Conservation (phyloP, 2,113 vertebrate genomes). For the Oxyruncus cristatus region DNA sequence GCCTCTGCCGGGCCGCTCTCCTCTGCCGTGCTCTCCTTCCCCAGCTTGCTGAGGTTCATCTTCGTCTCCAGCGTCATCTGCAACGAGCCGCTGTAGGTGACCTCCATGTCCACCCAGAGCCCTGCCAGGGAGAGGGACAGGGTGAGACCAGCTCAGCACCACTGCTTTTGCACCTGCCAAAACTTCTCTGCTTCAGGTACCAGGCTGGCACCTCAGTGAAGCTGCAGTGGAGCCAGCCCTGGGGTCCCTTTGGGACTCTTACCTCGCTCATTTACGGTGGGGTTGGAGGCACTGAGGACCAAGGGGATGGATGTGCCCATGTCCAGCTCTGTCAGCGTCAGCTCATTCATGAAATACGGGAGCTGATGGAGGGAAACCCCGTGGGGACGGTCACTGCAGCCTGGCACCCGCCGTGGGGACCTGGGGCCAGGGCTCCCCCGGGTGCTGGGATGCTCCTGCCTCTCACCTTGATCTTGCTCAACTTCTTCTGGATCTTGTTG, state of each 20-base stretch:
- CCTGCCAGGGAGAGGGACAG: constrained; percentile 61
- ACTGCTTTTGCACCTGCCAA: background rate
- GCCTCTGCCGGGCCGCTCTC: constrained; percentile 59
- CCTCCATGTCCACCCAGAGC: constrained; percentile 86
- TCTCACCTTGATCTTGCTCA: constrained; percentile 88
- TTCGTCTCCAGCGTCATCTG: constrained; percentile 91
- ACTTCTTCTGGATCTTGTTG: constrained; percentile 87
- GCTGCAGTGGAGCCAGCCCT: background rate
- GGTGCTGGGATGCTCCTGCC: background rate
- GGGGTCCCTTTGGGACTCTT: background rate
- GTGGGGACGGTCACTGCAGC: fast-evolving
- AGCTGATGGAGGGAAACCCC: constrained; percentile 69
- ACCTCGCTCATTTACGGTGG: constrained; percentile 81
- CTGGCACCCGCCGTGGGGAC: fast-evolving
- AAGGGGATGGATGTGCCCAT: constrained; percentile 86
- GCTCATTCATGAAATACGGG: constrained; percentile 90
- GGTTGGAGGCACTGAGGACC: constrained; percentile 73
- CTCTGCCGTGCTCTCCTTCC: constrained; percentile 76
- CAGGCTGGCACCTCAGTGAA: background rate
- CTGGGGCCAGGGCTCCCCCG: fast-evolving
- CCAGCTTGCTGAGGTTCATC: constrained; percentile 87
- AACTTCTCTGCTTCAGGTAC: background rate
- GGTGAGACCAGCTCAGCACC: background rate
- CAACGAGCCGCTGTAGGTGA: constrained; percentile 83
- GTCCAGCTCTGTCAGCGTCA: constrained; percentile 84